Percentiles rank a stretch among this genome's conserved stretches.
These are phyloP conservation scores for Drosophila ezoana DNA, from an alignment of 2,888 invertebrate genomes.

Conservation along the genomic window DNA sequence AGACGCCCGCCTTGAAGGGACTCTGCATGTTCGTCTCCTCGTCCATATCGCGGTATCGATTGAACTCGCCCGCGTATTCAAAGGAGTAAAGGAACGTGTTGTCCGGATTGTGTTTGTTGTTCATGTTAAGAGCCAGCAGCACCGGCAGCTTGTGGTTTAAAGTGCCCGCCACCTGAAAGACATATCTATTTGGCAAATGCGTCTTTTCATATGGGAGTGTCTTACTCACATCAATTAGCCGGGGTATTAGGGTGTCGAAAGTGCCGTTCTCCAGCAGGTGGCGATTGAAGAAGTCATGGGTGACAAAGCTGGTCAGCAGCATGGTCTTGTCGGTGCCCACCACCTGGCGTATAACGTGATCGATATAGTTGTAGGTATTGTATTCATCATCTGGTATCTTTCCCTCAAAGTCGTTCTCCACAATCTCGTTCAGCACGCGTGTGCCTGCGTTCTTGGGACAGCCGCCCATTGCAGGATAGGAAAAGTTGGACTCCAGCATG, in stretches of 20 bases:
- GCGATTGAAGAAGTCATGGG: constrained; percentile 84
- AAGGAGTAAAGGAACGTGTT: constrained; percentile 86
- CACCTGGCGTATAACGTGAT: constrained; percentile 80
- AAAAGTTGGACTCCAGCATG: constrained; percentile 75
- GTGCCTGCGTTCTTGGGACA: constrained; percentile 82
- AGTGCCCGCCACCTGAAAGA: constrained; percentile 85
- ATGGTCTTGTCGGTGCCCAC: constrained; percentile 85
- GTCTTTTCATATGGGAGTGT: too few species aligned
- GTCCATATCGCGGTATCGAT: constrained; percentile 84
- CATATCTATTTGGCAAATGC: neutral
- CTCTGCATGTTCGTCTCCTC: constrained; percentile 84
- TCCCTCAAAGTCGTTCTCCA: constrained; percentile 81
- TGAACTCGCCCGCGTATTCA: constrained; percentile 85
- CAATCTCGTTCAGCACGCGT: constrained; percentile 80
- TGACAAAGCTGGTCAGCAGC: constrained; percentile 84
- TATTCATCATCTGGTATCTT: constrained; percentile 82
- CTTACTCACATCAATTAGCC: constrained; percentile 85
- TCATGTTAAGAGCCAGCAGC: constrained; percentile 84
- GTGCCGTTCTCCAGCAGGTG: constrained; percentile 84
- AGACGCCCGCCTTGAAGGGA: constrained; percentile 86
- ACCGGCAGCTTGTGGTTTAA: constrained; percentile 85
- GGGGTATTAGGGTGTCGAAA: constrained; percentile 85
- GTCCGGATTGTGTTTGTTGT: constrained; percentile 81
- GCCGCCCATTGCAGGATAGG: constrained; percentile 83
- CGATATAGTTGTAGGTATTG: constrained; percentile 78